Conservation (phyloP, 2,888 invertebrate genomes). For the Dilophus febrilis region DNA sequence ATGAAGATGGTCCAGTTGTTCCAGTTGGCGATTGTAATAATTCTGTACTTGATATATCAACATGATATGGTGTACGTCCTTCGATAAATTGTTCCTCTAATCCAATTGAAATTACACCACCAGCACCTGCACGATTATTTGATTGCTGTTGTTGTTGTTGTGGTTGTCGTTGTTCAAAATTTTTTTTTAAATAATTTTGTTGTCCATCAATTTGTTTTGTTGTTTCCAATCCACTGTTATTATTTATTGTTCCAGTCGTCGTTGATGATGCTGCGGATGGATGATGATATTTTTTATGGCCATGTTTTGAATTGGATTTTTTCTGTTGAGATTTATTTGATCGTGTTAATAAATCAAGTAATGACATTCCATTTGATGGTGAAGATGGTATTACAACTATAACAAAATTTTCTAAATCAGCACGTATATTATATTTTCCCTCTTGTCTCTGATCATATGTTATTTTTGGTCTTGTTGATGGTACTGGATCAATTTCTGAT, state of each 20-base stretch:
- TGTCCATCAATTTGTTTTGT: neutral
- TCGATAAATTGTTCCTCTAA: conserved; percentile 39
- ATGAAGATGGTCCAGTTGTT: no score
- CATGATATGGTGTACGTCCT: conserved; percentile 49
- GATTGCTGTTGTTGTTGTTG: no score
- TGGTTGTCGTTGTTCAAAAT: neutral
- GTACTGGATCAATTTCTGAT: conserved; percentile 6
- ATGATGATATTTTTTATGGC: conserved; percentile 3
- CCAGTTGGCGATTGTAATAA: neutral
- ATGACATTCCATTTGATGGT: conserved; percentile 17
- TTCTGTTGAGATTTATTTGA: conserved; percentile 7
- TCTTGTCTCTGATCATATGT: conserved; percentile 52
- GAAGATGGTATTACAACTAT: conserved; percentile 44
- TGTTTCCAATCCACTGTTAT: neutral
- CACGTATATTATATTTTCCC: conserved; percentile 54
- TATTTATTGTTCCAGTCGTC: neutral
- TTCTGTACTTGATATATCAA: conserved; percentile 35
- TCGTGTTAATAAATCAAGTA: conserved; percentile 22
- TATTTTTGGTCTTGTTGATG: conserved; percentile 17
- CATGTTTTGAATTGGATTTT: neutral
- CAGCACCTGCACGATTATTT: neutral
- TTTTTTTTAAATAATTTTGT: conserved; percentile 1
- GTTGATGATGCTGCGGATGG: neutral
- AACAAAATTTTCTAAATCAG: conserved; percentile 57
- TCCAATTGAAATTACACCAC: conserved; percentile 14